Evolutionary conservation across 2,888 invertebrate genomes (phyloP).

Genomic region (Oscheius onirici): DNA sequence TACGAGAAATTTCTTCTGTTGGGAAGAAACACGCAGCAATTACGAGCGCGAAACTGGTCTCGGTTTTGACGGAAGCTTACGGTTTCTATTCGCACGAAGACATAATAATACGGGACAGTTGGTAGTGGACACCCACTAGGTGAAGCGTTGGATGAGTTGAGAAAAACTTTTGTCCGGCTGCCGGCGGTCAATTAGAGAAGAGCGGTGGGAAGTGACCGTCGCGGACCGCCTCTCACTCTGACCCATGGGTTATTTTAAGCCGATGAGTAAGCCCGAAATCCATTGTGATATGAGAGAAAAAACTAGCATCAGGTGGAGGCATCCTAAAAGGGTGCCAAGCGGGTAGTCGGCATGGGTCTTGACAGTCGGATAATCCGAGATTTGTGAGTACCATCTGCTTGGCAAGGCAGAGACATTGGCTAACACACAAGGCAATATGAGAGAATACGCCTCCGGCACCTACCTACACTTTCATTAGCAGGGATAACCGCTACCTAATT

Average conservation of each 20-base stretch:
- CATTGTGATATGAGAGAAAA: neutral
- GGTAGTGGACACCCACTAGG: neutral
- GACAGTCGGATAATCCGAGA: constrained; percentile 28
- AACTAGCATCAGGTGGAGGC: constrained; percentile 6
- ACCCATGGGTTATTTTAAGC: constrained; percentile 11
- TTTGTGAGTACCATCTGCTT: constrained; percentile 24
- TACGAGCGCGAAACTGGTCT: constrained; percentile 12
- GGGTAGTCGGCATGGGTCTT: constrained; percentile 26
- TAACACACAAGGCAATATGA: constrained; percentile 20
- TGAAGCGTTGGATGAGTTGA: neutral
- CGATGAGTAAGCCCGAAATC: neutral
- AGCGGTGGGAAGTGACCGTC: constrained; percentile 27
- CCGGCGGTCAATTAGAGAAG: constrained; percentile 28
- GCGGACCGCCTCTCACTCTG: constrained; percentile 18
- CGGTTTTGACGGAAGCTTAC: neutral
- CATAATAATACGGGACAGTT: constrained; percentile 11
- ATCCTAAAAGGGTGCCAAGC: neutral
- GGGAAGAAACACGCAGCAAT: constrained; percentile 14
- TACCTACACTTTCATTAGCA: constrained; percentile 29
- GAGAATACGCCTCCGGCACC: neutral
- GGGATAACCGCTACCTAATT: constrained; percentile 27
- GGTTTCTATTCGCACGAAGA: neutral
- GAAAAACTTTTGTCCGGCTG: constrained; percentile 26
- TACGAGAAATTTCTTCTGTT: constrained; percentile 8
- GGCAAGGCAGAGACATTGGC: constrained; percentile 5